These are phyloP conservation scores for Stegophylla sp. DNA, from an alignment of 2,888 invertebrate genomes.

Conservation along the genomic window DNA sequence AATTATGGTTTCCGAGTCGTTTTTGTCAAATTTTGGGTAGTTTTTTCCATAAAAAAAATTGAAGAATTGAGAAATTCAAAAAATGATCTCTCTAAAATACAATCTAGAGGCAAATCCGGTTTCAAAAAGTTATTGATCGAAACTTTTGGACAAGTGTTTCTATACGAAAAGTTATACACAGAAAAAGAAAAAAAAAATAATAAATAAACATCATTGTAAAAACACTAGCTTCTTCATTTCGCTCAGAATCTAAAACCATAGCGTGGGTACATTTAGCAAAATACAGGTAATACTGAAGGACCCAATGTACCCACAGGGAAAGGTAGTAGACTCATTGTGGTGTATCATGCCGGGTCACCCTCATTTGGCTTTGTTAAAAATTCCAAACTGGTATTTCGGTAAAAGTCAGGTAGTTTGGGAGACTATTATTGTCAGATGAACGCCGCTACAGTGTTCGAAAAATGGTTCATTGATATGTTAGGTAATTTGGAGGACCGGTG, in stretches of 20 bases:
- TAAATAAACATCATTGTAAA: too few species aligned
- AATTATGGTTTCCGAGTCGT: too few species aligned
- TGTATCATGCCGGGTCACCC: not conserved
- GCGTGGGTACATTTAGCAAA: conserved; percentile 17
- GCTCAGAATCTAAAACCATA: conserved; percentile 34
- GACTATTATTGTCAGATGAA: not conserved
- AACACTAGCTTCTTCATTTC: too few species aligned
- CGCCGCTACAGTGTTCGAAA: not conserved
- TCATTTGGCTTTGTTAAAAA: not conserved
- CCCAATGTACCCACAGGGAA: conserved; percentile 31
- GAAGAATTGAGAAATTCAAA: too few species aligned
- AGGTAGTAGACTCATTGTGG: not conserved
- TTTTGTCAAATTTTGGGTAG: too few species aligned
- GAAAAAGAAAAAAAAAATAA: too few species aligned
- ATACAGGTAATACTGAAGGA: conserved; percentile 17
- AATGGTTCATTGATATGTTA: not conserved
- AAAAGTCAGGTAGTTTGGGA: not conserved
- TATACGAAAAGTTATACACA: too few species aligned
- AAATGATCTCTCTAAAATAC: too few species aligned
- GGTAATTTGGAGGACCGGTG: not conserved
- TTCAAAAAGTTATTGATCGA: too few species aligned
- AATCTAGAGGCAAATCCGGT: too few species aligned
- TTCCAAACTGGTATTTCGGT: not conserved
- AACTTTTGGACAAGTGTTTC: too few species aligned
- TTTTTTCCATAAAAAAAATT: too few species aligned